Conservation (phyloP, 1,140 invertebrate genomes). For the Sarcophaga bullata region DNA sequence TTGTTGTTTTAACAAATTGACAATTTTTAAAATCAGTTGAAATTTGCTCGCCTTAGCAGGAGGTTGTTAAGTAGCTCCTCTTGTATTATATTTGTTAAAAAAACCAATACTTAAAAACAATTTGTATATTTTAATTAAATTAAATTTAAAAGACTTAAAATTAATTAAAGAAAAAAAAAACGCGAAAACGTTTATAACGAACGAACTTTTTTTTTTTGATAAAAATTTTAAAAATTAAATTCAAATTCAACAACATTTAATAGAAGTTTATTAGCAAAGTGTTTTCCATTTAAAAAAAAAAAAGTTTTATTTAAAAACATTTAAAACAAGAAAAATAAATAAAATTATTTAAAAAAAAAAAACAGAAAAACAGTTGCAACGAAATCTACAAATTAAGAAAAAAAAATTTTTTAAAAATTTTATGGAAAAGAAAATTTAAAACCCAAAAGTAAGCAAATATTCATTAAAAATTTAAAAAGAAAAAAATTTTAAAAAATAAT, state of each 20-base stretch:
- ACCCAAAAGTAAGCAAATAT: neutral
- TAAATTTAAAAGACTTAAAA: neutral
- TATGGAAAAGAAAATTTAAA: neutral
- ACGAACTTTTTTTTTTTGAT: conserved; percentile 3
- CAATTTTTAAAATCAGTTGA: conserved; percentile 21
- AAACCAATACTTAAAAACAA: conserved; percentile 4
- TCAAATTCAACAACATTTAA: neutral
- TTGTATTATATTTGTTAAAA: neutral
- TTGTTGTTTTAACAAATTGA: conserved; percentile 33
- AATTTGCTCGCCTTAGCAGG: conserved; percentile 36
- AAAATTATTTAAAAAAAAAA: neutral
- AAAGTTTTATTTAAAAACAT: neutral
- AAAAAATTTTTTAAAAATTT: neutral
- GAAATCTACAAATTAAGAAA: conserved; percentile 5
- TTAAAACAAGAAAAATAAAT: conserved; percentile 4
- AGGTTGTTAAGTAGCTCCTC: conserved; percentile 32
- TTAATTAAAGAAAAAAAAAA: neutral
- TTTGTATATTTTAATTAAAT: too few species aligned
- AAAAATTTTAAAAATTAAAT: neutral
- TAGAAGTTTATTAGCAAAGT: conserved; percentile 12
- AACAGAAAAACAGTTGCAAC: conserved; percentile 28
- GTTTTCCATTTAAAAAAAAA: too few species aligned
- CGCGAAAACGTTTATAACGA: conserved; percentile 19
- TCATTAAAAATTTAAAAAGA: neutral
- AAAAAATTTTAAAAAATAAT: neutral